These are phyloP conservation scores for Drosophila borborema DNA, from an alignment of 2,888 invertebrate genomes.

Conservation along the genomic window DNA sequence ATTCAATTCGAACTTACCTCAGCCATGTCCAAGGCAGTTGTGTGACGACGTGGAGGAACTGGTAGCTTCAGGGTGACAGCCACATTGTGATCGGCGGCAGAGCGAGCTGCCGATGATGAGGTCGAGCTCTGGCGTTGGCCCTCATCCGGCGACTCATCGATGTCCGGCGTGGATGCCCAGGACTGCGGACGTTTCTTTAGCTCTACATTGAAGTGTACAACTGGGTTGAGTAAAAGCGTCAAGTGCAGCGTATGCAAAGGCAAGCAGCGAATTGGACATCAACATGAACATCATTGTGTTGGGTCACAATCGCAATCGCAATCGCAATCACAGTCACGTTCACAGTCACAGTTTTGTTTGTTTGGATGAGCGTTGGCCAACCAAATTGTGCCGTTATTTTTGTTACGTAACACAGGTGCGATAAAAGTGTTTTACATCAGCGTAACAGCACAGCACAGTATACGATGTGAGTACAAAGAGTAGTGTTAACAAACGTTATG, in stretches of 20 bases:
- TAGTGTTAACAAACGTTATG: conserved; percentile 39
- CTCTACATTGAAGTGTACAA: conserved; percentile 86
- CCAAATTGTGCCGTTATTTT: conserved; percentile 46
- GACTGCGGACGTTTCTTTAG: conserved; percentile 86
- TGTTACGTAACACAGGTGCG: conserved; percentile 32
- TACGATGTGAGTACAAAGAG: conserved; percentile 28
- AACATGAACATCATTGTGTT: conserved; percentile 35
- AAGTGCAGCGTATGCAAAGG: conserved; percentile 52
- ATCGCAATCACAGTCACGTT: conserved; percentile 31
- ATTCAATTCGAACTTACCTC: conserved; percentile 69
- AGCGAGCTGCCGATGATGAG: conserved; percentile 18
- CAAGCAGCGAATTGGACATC: conserved; percentile 43
- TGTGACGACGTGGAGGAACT: conserved; percentile 88
- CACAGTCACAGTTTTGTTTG: conserved; percentile 39
- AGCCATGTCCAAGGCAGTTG: conserved; percentile 86
- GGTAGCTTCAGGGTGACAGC: conserved; percentile 89
- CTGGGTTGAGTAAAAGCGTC: conserved; percentile 74
- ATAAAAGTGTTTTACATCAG: conserved; percentile 45
- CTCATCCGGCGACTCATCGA: conserved; percentile 86
- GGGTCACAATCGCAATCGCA: conserved; percentile 35
- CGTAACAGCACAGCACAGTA: conserved; percentile 29
- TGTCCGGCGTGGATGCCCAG: conserved; percentile 94
- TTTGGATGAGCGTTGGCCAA: conserved; percentile 42
- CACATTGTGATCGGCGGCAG: conserved; percentile 87
- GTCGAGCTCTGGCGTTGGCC: conserved; percentile 9